These are phyloP conservation scores for Ahaetulla prasina DNA, from an alignment of 2,113 vertebrate genomes.

Conservation along the genomic window DNA sequence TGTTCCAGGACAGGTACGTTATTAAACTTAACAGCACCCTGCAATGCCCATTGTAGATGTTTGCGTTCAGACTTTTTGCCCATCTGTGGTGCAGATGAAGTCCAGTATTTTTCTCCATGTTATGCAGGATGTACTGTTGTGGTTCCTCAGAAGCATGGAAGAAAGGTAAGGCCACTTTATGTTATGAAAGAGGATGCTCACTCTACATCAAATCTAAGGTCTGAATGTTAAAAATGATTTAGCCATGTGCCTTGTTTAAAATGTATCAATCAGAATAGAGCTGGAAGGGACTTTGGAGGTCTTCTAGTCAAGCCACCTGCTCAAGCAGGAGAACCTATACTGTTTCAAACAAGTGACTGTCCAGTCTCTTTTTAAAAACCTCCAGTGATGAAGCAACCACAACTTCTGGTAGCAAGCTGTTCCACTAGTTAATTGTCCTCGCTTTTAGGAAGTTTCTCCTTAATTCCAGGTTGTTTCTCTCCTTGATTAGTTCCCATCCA, in stretches of 20 bases:
- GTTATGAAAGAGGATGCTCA: no score
- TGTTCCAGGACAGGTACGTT: slow-evolving; percentile 64
- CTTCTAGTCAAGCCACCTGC: no score
- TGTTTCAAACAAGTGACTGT: no score
- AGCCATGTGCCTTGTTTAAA: background rate
- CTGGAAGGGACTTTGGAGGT: no score
- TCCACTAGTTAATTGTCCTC: no score
- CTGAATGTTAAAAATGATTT: background rate
- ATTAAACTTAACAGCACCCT: slow-evolving; percentile 64
- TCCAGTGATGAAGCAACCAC: no score
- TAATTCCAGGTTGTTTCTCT: no score
- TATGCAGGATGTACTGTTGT: slow-evolving; percentile 70
- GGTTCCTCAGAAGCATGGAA: background rate
- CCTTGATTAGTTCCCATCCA: no score
- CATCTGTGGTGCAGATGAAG: slow-evolving; percentile 69
- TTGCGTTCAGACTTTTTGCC: slow-evolving; percentile 69
- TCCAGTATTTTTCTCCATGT: slow-evolving; percentile 80
- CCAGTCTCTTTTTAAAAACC: no score
- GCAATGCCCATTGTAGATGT: slow-evolving; percentile 72
- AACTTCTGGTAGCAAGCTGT: no score
- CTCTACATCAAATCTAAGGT: background rate
- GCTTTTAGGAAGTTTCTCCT: no score
- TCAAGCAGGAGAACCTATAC: no score
- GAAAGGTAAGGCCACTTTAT: slow-evolving; percentile 59
- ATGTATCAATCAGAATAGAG: background rate